phyloP scores from a whole-genome alignment of 2,113 vertebrate genomes.

The Pipa parva region DNA sequence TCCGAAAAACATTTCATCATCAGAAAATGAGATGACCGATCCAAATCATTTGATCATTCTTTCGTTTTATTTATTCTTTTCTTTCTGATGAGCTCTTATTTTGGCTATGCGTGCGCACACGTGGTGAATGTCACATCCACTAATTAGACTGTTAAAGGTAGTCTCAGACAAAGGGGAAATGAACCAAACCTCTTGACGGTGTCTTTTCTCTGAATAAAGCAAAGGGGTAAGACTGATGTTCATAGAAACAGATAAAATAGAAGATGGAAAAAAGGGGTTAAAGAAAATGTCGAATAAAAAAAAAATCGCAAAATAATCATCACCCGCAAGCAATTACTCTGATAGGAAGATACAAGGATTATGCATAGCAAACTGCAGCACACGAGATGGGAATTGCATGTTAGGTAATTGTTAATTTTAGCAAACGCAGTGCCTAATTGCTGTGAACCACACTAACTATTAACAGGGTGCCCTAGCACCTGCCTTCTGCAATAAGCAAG shows the following conservation, averaged over 20 bases:
- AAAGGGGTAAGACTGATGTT: constrained; percentile 28
- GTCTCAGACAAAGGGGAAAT: background rate
- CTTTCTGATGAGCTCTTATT: too few species aligned
- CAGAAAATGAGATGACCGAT: too few species aligned
- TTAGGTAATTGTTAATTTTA: constrained; percentile 99
- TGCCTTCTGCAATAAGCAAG: constrained; percentile 89
- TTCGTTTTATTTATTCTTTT: too few species aligned
- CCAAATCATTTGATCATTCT: too few species aligned
- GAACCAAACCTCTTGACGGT: constrained; percentile 5
- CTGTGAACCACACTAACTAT: constrained; percentile 93
- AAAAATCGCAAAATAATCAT: constrained; percentile 86
- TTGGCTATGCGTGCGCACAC: background rate
- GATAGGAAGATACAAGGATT: constrained; percentile 84
- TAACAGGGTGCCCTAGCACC: constrained; percentile 99
- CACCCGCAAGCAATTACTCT: constrained; percentile 79
- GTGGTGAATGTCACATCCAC: background rate
- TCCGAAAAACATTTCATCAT: too few species aligned
- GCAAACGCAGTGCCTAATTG: constrained; percentile 96
- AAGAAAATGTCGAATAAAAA: constrained; percentile 53
- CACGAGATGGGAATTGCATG: constrained; percentile 94
- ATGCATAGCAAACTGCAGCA: constrained; percentile 87
- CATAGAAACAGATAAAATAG: constrained; percentile 2
- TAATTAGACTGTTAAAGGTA: constrained; percentile 4
- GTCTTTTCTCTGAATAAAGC: constrained; percentile 4
- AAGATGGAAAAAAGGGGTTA: constrained; percentile 34